These are phyloP conservation scores for Junonia oenone DNA, from an alignment of 2,888 invertebrate genomes.

Conservation along the genomic window DNA sequence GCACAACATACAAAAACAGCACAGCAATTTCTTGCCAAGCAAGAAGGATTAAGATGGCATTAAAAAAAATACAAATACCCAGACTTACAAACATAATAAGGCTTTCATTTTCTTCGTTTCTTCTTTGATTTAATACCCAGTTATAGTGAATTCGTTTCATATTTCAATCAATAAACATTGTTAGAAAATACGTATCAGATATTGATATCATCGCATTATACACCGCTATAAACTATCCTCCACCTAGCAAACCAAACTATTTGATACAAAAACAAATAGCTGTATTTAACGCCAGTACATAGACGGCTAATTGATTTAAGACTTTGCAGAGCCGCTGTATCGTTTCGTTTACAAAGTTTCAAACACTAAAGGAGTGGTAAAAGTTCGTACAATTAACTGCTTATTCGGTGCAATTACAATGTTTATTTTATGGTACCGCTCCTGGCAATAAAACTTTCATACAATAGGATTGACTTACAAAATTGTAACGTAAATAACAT, in stretches of 20 bases:
- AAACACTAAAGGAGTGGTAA: neutral
- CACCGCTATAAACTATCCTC: no score
- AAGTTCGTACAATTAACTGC: constrained; percentile 1
- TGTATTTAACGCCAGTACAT: neutral
- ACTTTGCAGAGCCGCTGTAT: neutral
- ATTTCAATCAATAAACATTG: no score
- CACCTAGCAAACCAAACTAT: neutral
- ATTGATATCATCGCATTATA: neutral
- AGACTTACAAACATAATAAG: no score
- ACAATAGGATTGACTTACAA: neutral
- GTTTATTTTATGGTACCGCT: neutral
- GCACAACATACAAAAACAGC: no score
- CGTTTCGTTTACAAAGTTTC: constrained; percentile 1
- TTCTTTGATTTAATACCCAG: no score
- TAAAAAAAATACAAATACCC: no score
- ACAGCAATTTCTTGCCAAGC: no score
- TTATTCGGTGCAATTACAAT: neutral
- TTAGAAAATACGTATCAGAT: no score
- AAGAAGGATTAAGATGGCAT: no score
- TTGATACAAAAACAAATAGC: neutral
- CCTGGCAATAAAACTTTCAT: neutral
- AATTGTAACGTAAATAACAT: neutral
- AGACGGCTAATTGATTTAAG: neutral
- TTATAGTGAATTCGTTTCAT: no score
- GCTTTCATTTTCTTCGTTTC: no score